Evolutionary conservation across 1,140 invertebrate genomes (phyloP).

Genomic region (Rhopalosiphum maidis): DNA sequence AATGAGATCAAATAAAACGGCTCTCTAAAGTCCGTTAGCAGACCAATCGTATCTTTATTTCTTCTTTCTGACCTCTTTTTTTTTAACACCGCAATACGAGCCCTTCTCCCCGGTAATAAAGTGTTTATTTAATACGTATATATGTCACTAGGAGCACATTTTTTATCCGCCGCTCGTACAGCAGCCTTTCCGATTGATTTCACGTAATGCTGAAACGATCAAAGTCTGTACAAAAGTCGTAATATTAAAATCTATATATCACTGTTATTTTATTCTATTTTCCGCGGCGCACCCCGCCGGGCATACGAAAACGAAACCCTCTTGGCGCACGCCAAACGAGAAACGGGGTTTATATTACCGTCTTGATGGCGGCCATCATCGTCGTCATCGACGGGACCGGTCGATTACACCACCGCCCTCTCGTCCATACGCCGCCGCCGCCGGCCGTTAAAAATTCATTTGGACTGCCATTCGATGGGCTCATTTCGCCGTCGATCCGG

Average conservation of each 20-base stretch:
- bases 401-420: slow-evolving; percentile 22
- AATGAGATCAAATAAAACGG: slow-evolving; percentile 21
- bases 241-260: background rate
- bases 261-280: background rate
- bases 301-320: background rate
- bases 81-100: background rate
- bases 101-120: background rate
- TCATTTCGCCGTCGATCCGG: slow-evolving; percentile 27
- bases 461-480: slow-evolving; percentile 41
- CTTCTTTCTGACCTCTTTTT: background rate
- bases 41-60: background rate
- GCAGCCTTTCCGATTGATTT: slow-evolving; percentile 36
- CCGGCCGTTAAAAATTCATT: slow-evolving; percentile 54
- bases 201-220: background rate
- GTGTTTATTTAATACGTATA: background rate
- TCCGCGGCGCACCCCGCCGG: background rate
- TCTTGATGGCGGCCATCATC: slow-evolving; percentile 46
- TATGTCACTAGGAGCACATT: background rate
- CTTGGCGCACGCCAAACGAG: background rate
- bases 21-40: background rate
- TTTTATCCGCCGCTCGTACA: background rate
- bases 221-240: background rate
- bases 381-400: slow-evolving; percentile 38
- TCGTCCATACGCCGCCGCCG: background rate
- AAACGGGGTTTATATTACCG: background rate